Evolutionary conservation across 1,140 invertebrate genomes (phyloP).

Genomic region (Drosophila mojavensis): DNA sequence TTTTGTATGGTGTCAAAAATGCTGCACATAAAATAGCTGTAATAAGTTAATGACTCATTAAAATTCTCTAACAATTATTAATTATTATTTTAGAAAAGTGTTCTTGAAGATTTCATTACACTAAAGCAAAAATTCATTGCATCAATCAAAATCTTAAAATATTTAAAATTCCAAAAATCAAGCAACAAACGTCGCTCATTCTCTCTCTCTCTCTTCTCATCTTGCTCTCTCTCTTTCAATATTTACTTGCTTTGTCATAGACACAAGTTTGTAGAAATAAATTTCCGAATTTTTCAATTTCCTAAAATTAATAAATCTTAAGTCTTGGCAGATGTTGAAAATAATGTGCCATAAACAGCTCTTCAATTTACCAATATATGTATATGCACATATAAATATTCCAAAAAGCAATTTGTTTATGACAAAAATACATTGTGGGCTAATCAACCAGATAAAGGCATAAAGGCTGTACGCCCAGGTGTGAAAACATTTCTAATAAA

Average conservation of each 20-base stretch:
- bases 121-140: background rate
- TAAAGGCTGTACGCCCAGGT: background rate
- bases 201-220: too few species aligned
- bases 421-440: conserved; percentile 26
- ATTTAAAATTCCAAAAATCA: background rate
- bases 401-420: conserved; percentile 62
- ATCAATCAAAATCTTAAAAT: background rate
- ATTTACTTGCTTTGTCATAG: background rate
- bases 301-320: background rate
- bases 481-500: conserved; percentile 9
- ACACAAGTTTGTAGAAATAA: background rate
- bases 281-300: background rate
- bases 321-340: background rate
- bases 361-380: conserved; percentile 9
- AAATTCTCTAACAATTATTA: too few species aligned
- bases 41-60: background rate
- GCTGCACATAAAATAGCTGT: background rate
- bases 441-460: background rate
- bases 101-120: background rate
- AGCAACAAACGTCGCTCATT: too few species aligned
- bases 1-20: background rate
- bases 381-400: conserved; percentile 17
- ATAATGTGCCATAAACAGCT: conserved; percentile 1
- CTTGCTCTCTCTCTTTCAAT: too few species aligned
- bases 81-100: background rate